Evolutionary conservation across 2,888 invertebrate genomes (phyloP).

Genomic region (Stenichneumon culpator): DNA sequence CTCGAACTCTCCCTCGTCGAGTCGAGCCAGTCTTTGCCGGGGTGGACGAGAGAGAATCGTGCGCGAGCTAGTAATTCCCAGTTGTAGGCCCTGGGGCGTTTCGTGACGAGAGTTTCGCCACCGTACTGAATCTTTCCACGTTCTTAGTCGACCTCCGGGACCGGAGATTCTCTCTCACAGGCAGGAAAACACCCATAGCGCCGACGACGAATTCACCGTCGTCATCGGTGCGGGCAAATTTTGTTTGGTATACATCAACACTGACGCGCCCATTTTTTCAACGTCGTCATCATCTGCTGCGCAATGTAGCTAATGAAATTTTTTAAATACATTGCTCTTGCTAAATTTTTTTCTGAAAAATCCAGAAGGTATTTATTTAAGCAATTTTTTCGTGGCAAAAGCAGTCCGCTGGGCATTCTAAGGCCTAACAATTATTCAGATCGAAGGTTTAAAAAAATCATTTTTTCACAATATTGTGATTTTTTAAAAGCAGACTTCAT

Average conservation of each 20-base stretch:
- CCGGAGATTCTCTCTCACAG: conserved; percentile 14
- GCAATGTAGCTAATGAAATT: neutral
- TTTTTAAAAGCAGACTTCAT: neutral
- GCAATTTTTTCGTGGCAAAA: too few relatives aligned
- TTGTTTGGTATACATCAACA: neutral
- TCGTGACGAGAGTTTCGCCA: conserved; percentile 55
- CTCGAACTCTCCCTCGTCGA: conserved; percentile 10
- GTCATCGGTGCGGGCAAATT: neutral
- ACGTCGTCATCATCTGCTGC: neutral
- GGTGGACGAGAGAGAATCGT: conserved; percentile 49
- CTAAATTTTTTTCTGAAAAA: too few relatives aligned
- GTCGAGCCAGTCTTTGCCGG: conserved; percentile 31
- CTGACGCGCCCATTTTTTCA: neutral
- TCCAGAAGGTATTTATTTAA: too few relatives aligned
- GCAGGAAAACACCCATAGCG: neutral
- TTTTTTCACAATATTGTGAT: too few relatives aligned
- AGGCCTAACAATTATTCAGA: too few relatives aligned
- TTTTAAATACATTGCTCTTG: too few relatives aligned
- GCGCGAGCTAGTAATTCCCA: conserved; percentile 61
- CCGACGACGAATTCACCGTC: neutral
- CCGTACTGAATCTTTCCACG: conserved; percentile 43
- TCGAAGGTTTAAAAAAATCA: too few relatives aligned
- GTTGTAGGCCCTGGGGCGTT: conserved; percentile 57
- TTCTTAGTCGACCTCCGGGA: conserved; percentile 18
- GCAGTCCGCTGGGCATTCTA: too few relatives aligned